Conservation (phyloP, 2,113 vertebrate species). For the Bungarus multicinctus region DNA sequence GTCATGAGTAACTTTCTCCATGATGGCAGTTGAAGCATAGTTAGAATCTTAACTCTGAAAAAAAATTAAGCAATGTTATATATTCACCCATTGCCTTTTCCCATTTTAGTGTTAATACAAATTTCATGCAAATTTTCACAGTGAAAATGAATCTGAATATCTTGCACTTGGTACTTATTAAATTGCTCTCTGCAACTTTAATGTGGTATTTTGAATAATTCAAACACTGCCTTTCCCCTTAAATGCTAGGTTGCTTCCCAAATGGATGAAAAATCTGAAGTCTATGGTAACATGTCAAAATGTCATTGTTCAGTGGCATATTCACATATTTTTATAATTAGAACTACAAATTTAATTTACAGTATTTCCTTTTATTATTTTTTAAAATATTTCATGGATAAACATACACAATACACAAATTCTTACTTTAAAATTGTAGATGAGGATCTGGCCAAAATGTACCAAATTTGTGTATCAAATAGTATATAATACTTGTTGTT, state of each 20-base stretch:
- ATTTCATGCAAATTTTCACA: conserved; percentile 12
- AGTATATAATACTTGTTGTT: conserved; percentile 55
- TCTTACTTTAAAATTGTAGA: conserved; percentile 59
- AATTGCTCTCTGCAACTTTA: conserved; percentile 22
- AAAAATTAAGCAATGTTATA: neutral
- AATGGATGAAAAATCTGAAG: conserved; percentile 23
- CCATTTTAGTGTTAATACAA: conserved; percentile 6
- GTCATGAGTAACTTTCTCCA: neutral
- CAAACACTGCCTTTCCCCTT: conserved; percentile 40
- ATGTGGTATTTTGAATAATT: conserved; percentile 36
- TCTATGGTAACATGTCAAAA: conserved; percentile 29
- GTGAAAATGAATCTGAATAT: conserved; percentile 10
- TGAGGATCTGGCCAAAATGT: conserved; percentile 55
- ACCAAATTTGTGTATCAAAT: conserved; percentile 46
- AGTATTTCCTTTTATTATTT: conserved; percentile 43
- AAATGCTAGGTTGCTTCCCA: conserved; percentile 24
- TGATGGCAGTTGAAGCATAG: neutral
- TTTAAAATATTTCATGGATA: conserved; percentile 29
- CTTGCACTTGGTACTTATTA: conserved; percentile 10
- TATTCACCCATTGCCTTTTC: neutral
- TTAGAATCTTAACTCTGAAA: neutral
- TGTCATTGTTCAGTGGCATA: conserved; percentile 29
- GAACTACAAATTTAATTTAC: conserved; percentile 17
- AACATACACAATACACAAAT: conserved; percentile 52
- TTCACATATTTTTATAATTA: conserved; percentile 40